Evolutionary conservation across 2,797 vertebrate species (phyloP), one percentile per base, ranked within the genome.

Genomic region (Crocidura indochinensis): DNA sequence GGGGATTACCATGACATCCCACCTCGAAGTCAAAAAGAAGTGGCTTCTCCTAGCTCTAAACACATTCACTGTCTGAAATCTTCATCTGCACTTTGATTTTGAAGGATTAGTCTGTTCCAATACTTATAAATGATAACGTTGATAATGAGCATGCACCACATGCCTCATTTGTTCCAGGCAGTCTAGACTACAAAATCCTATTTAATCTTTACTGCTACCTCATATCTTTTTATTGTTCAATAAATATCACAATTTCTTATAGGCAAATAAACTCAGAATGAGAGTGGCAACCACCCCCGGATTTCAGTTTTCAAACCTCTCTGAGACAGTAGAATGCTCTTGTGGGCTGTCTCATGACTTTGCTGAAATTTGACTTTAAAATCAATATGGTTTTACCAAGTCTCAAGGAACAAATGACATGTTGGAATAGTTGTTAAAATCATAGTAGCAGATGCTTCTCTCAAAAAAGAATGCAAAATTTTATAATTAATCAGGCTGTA

Each of bases 381-480:
- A 73, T 60, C 20, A 90, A 75, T 7, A 65, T 62, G 71, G 56
- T 6, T 75, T 91, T 31, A 56, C 22, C 6, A 75, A 29, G 26
- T 76, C 62, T 77, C 15, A n/a, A 60, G 56, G 14, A 91, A 74
- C 6, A 3, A 64, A 17, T 38, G 26, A 46, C 27, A 56, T 74
- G 6, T 64, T 49, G 3, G 19, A 62, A 10, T 27, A 24, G 3
- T 11, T 85, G 8, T 81, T 77, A 87, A 68, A 20, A 64, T 49
- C 83, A 83, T 83, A 85, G 60, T 69, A 10, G 87, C 31, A 90
- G 38, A 83, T 44, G 69, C 17, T 8, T 91, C 8, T 76, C 78
- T 84, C 14, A 15, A 64, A 64, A 87, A 64, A 62, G 64, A 90
- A 56, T 27, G 73, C 8, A 88, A 26, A 9, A 24, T 67, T 38